phyloP scores from a whole-genome alignment of 2,888 invertebrate genomes.

The Elgonia sp. region DNA sequence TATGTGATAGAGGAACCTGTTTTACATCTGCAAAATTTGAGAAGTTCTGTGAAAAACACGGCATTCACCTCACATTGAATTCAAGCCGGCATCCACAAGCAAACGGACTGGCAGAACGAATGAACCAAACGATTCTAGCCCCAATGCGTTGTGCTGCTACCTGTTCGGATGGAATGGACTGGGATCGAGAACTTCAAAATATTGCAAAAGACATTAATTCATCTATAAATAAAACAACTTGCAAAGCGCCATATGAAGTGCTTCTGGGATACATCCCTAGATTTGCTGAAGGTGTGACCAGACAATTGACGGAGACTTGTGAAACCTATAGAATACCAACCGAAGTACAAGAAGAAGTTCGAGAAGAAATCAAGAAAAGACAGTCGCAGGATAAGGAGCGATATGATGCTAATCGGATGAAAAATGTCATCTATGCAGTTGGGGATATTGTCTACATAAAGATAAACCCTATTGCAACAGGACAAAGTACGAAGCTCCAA shows the following conservation, averaged over 20 bases:
- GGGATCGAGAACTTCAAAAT: background rate
- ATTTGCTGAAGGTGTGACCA: background rate
- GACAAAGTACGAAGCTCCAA: too few species aligned
- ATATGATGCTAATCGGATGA: too few species aligned
- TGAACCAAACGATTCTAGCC: too few species aligned
- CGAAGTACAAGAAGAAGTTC: background rate
- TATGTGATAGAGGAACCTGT: slow-evolving; percentile 22
- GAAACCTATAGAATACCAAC: background rate
- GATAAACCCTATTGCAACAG: background rate
- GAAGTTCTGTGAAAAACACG: slow-evolving; percentile 14
- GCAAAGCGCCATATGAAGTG: background rate
- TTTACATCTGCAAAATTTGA: slow-evolving; percentile 35
- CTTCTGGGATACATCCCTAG: background rate
- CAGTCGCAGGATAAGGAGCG: too few species aligned
- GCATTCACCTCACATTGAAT: background rate
- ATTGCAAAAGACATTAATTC: background rate
- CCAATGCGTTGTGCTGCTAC: too few species aligned
- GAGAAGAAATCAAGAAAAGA: background rate
- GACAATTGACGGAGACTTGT: background rate
- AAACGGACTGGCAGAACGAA: background rate
- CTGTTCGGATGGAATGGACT: too few species aligned
- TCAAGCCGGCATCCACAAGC: slow-evolving; percentile 6
- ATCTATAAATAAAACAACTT: background rate
- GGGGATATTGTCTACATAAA: background rate
- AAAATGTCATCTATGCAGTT: background rate